phyloP scores from a whole-genome alignment of 2,888 invertebrate species.

The Tipula helvola region DNA sequence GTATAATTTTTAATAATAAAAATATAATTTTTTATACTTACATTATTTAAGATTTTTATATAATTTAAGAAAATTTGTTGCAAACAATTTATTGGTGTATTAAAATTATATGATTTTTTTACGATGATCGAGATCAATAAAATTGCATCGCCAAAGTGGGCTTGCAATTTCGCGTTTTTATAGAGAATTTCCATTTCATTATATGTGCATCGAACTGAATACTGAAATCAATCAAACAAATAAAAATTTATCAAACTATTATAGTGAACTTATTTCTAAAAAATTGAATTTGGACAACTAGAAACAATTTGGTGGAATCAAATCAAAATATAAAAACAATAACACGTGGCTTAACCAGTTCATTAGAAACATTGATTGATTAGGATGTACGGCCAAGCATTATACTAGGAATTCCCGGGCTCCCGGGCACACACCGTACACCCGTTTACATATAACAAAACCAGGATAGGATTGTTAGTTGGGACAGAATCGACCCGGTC shows the following conservation, averaged over 20 bases:
- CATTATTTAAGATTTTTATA: background rate
- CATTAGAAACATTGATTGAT: too few relatives aligned
- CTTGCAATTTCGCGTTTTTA: background rate
- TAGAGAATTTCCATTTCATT: conserved; percentile 23
- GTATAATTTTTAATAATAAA: background rate
- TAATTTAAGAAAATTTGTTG: background rate
- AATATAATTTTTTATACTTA: background rate
- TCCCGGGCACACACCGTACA: too few relatives aligned
- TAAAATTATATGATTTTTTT: background rate
- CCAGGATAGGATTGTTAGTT: too few relatives aligned
- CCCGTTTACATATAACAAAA: too few relatives aligned
- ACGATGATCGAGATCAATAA: background rate
- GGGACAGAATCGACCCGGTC: too few relatives aligned
- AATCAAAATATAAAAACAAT: too few relatives aligned
- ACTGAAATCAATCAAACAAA: conserved; percentile 17
- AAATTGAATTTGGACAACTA: too few relatives aligned
- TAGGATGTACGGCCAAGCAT: too few relatives aligned
- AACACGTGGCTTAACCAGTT: too few relatives aligned
- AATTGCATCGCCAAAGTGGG: background rate
- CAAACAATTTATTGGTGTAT: background rate
- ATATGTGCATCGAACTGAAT: conserved; percentile 26
- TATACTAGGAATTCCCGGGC: too few relatives aligned
- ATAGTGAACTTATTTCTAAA: background rate
- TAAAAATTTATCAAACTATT: background rate
- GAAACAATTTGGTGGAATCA: too few relatives aligned